phyloP scores from a whole-genome alignment of 2,113 vertebrate species.

The Pandion haliaetus region DNA sequence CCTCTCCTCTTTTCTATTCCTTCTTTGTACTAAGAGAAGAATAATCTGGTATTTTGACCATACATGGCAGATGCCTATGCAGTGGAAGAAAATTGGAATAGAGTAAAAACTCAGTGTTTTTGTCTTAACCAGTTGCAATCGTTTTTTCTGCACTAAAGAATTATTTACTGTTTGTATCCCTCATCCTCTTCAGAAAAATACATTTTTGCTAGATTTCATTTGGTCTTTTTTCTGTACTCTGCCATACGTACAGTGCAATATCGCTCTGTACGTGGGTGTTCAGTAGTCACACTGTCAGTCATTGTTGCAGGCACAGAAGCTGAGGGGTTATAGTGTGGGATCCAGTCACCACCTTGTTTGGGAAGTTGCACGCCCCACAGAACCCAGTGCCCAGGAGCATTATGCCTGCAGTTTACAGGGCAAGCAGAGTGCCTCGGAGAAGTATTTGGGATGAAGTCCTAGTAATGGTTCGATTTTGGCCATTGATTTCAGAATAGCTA shows the following conservation, averaged over 20 bases:
- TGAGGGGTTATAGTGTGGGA: neutral
- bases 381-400: neutral
- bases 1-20: neutral
- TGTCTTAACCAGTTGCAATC: neutral
- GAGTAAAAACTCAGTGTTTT: neutral
- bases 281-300: constrained; percentile 35
- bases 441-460: neutral
- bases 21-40: neutral
- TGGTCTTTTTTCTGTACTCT: neutral
- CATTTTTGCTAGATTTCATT: neutral
- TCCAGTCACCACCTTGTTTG: neutral
- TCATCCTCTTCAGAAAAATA: neutral
- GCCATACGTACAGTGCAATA: neutral
- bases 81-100: neutral
- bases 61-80: neutral
- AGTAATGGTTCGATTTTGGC: accelerated
- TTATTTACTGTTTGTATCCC: neutral
- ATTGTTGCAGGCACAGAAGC: neutral
- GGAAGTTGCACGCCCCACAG: neutral
- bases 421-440: accelerated
- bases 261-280: constrained; percentile 11
- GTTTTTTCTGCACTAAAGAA: neutral
- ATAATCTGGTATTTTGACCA: constrained; percentile 6
- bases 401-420: neutral
- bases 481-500: neutral